These are phyloP conservation scores for Nymphalis polychloros DNA, from an alignment of 2,888 invertebrate species.

Conservation along the genomic window DNA sequence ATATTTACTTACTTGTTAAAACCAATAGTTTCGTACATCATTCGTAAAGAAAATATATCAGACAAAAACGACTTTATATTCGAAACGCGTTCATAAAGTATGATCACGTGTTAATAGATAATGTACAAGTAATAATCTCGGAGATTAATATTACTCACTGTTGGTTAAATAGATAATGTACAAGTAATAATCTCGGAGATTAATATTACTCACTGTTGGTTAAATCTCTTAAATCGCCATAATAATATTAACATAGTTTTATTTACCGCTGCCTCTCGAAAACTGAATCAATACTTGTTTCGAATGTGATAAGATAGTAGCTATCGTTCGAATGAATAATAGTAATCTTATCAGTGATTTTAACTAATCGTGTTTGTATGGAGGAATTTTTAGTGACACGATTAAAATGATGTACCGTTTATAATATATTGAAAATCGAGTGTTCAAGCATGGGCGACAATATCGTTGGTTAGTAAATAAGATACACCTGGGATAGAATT, in stretches of 20 bases:
- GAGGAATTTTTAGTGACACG: constrained; percentile 30
- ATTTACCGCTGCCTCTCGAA: constrained; percentile 19
- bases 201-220: constrained; percentile 28
- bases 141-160: constrained; percentile 25
- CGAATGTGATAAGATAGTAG: constrained; percentile 63
- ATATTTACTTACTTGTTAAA: no score
- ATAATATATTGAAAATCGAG: neutral
- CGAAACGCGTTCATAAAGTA: neutral
- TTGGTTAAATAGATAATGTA: constrained; percentile 14
- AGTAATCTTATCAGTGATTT: constrained; percentile 68
- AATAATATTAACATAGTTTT: constrained; percentile 22
- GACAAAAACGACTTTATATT: no score
- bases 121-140: neutral
- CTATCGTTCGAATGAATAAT: constrained; percentile 54
- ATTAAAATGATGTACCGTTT: constrained; percentile 1
- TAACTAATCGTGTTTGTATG: constrained; percentile 43
- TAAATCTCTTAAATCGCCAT: constrained; percentile 29
- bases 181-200: neutral
- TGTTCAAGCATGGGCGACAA: no score
- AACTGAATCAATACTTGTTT: constrained; percentile 60
- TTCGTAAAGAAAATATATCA: no score
- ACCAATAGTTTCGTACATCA: no score
- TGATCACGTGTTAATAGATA: neutral
- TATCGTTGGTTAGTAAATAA: no score
- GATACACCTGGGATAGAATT: no score